These are phyloP conservation scores for Mormyrops boulengeri DNA, from an alignment of 2,797 vertebrate genomes.

Conservation along the genomic window DNA sequence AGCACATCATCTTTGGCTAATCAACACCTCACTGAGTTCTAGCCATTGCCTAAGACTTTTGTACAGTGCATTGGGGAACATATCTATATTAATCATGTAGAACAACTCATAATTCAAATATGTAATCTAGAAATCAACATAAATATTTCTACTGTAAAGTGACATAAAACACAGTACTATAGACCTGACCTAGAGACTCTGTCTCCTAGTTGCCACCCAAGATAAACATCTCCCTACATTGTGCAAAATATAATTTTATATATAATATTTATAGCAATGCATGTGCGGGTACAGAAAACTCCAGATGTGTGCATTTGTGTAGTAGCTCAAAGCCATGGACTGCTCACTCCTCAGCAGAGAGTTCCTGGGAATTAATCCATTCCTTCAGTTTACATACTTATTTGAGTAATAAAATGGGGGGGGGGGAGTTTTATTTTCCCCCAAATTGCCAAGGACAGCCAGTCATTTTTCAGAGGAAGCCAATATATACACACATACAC, in stretches of 20 bases:
- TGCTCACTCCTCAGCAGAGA: not conserved
- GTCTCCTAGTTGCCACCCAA: not conserved
- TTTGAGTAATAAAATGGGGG: not conserved
- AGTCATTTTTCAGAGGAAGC: not conserved
- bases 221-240: not conserved
- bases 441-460: constrained; percentile 9
- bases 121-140: not conserved
- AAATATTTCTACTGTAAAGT: not conserved
- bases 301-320: not conserved
- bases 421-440: not conserved
- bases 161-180: not conserved
- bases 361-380: not conserved
- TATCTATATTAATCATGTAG: not conserved
- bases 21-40: not conserved
- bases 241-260: not conserved
- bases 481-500: not conserved
- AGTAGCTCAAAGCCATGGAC: not conserved
- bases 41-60: not conserved
- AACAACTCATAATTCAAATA: not conserved
- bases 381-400: not conserved
- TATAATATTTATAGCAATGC: not conserved
- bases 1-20: not conserved
- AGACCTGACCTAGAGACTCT: not conserved
- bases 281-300: not conserved
- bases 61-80: not conserved